Evolutionary conservation across 1,140 invertebrate species (phyloP), one percentile per base, ranked within the genome.

Genomic region (Leptestheria dahalacensis): DNA sequence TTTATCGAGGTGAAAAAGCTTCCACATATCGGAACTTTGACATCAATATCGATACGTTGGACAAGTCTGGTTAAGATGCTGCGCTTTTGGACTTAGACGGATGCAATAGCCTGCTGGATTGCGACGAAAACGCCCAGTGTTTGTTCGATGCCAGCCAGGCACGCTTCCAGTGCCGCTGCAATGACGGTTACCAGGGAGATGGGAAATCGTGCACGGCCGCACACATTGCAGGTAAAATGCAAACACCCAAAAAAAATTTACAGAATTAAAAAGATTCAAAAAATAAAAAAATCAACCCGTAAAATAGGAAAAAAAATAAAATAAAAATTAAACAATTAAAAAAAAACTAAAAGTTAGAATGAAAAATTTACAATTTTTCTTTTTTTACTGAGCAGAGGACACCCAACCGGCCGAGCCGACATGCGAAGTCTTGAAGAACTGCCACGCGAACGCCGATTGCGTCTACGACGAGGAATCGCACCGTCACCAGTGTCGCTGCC

Each of bases 391-490:
- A 18, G 21, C 28, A 55, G 24, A 21, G 18, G 59, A 25, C 18
- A 23, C 41, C 20, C 21, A 23, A 62, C 18, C 23, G 25, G 15
- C 15, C 21, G 28, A 61, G 25, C 54, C 51, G 15, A 77, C 79
- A 20, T 89, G 86, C 69, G 82, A 85, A 67, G 78, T 79, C 56
- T 71, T 86, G 24, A 79, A 82, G 63, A 84, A 81, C 66, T 93
- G 89, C 67, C 81, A 87, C 65, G 70, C 75, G 12, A 79, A 89
- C 69, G 88, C 86, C 9, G 75, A 74, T 24, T 93, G 90, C 69
- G 69, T 76, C 6, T 80, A 79, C 56, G 78, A 83, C 57, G 80
- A 82, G 10, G 67, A 74, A 10, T 64, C 77, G 15, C 76, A 76
- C 18, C 78, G 77, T 53, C 78, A 79, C 57, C 78, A 78, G 50